Conservation (phyloP, 2,113 vertebrate species). For the Malurus alboscapulatus region DNA sequence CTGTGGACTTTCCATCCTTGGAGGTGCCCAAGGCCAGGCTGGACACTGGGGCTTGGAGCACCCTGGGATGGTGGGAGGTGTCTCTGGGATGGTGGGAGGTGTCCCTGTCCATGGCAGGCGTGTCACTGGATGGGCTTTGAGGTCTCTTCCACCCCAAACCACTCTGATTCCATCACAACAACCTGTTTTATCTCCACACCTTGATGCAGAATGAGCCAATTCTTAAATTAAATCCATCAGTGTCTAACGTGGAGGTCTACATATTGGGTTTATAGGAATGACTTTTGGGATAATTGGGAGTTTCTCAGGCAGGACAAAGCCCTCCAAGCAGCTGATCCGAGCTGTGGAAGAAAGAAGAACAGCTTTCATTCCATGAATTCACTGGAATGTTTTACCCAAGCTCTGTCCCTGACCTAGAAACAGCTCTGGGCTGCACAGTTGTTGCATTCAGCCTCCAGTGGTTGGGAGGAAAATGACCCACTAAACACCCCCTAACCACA, state of each 20-base stretch:
- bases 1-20: neutral
- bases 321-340: neutral
- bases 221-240: neutral
- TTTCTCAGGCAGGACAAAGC: neutral
- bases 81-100: neutral
- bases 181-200: no score
- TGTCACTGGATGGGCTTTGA: neutral
- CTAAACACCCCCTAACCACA: neutral
- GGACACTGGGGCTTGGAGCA: neutral
- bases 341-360: neutral
- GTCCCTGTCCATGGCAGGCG: neutral
- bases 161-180: neutral
- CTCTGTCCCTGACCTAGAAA: neutral
- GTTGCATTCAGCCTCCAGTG: neutral
- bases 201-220: neutral
- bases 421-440: neutral
- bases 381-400: neutral
- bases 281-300: neutral
- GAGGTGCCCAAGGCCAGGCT: neutral
- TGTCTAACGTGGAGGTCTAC: neutral
- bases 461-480: conserved; percentile 8
- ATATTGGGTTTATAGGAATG: neutral
- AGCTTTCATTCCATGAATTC: neutral
- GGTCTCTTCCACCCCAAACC: neutral
- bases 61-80: neutral